Percentiles rank a stretch among this genome's conserved stretches.
phyloP scores from a whole-genome alignment of 2,113 vertebrate genomes.

The Chunga burmeisteri region DNA sequence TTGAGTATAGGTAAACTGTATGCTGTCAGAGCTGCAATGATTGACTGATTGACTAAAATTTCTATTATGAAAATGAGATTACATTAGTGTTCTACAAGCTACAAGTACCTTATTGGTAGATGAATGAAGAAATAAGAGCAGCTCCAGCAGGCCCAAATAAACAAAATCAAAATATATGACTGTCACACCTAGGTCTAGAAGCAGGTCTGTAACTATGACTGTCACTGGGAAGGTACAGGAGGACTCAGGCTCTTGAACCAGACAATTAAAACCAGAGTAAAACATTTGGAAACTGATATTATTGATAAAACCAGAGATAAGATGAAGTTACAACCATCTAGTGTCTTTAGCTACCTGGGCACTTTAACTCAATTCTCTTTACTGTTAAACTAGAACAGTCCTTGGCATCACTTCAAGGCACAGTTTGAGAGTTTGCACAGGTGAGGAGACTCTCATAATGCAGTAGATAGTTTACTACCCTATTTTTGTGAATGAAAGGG shows the following conservation, averaged over 20 bases:
- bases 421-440: not conserved
- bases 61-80: not conserved
- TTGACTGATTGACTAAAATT: not conserved
- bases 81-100: not conserved
- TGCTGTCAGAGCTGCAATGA: not conserved
- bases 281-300: not conserved
- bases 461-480: not conserved
- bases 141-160: accelerated
- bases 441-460: not conserved
- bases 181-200: accelerated
- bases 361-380: not conserved
- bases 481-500: not conserved
- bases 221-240: not conserved
- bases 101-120: not conserved
- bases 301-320: not conserved
- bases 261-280: not conserved
- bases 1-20: not conserved
- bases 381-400: not conserved
- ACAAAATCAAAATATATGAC: not conserved
- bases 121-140: not conserved
- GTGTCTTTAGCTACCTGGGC: accelerated
- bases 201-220: not conserved
- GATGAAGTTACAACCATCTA: accelerated
- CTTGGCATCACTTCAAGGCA: not conserved
- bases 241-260: not conserved